Evolutionary conservation across 2,797 vertebrate species (phyloP), one percentile per base, ranked within the genome.

Genomic region (Siniperca scherzeri): DNA sequence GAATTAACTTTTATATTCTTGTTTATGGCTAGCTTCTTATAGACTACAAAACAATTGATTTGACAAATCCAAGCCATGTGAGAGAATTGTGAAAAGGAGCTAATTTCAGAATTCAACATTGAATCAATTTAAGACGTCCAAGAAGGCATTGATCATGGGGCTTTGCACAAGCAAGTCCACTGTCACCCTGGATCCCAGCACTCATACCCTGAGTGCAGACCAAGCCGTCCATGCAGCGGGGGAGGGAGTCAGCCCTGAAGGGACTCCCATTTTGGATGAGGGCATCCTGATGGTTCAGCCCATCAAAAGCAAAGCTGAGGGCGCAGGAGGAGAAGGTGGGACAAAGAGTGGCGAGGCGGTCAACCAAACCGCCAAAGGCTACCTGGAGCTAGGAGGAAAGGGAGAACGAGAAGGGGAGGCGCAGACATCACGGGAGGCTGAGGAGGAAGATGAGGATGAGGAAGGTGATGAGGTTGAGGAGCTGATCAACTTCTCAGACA

Each of bases 81-180:
- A 38, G 22, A 70, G 5, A 42, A 57, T 13, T 55, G 33, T 38
- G 7, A 52, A 17, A 22, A 42, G 21, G 2, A 57, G 11, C 5
- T 17, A 0, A 52, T 62, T 70, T 62, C 19, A 30, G 14, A 56
- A 57, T 44, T 19, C 21, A 17, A 21, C 30, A 22, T 55, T 46
- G 5, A 10, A 11, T 56, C 7, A 13, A 1, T 50, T 69, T 5
- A 7, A 56, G 40, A 70, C 19, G 0, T 13, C 4, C 2, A 46
- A 38, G 40, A 48, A 38, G n/a, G 8, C 11, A 25, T 2, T 13
- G 11, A 70, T 57, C 62, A 94, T 95, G 94, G 93, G 93, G 79
- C 86, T 94, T 50, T 95, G 94, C 80, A 93, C 89, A 17, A 92
- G 93, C 75, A 93, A 82, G 85, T 86, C 93, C 30, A 78, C 89